Evolutionary conservation across 2,797 vertebrate genomes (phyloP).

Genomic region (Zalophus californianus): DNA sequence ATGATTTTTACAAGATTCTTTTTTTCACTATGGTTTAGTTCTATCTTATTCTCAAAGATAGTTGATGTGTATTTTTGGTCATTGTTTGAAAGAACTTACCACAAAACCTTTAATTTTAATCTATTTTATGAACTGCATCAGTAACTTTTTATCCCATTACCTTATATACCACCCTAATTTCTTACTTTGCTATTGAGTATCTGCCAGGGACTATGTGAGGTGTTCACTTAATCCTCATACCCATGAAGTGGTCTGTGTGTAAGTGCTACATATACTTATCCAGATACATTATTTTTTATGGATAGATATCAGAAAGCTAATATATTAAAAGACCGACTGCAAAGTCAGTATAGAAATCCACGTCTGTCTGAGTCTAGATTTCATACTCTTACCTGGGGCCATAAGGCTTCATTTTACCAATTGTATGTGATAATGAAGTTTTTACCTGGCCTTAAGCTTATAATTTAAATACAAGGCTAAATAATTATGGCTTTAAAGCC

Average conservation of each 20-base stretch:
- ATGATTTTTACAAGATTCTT: background rate
- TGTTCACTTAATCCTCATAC: background rate
- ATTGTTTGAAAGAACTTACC: background rate
- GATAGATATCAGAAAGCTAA: background rate
- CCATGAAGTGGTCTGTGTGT: background rate
- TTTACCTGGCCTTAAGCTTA: background rate
- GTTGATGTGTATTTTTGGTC: background rate
- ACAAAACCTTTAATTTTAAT: background rate
- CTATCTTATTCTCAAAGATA: background rate
- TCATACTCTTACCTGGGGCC: background rate
- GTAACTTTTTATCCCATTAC: background rate
- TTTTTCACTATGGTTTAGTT: background rate
- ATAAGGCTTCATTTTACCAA: background rate
- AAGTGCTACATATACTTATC: background rate
- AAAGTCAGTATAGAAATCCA: background rate
- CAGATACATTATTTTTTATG: background rate
- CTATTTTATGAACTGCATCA: background rate
- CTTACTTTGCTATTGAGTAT: background rate
- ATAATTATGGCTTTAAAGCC: background rate
- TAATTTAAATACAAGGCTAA: constrained; percentile 30
- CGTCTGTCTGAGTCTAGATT: background rate
- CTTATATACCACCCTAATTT: background rate
- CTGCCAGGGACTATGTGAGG: background rate
- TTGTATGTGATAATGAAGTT: background rate
- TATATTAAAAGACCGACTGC: background rate